These are phyloP conservation scores for Drosophila setosimentum DNA, from an alignment of 2,888 invertebrate genomes.

Conservation along the genomic window DNA sequence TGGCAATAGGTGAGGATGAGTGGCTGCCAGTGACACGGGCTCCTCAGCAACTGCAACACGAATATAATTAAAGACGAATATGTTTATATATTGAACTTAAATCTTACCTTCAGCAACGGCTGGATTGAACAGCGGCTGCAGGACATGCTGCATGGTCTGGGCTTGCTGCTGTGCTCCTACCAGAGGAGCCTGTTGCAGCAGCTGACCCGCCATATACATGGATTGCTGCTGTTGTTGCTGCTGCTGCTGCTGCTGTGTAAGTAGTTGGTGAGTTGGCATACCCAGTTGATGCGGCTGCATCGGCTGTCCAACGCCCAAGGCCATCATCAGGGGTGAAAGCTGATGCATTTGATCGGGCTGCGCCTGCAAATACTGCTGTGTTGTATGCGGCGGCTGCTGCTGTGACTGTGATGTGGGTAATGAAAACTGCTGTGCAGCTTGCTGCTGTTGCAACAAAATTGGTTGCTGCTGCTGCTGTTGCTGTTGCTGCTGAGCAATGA, in stretches of 20 bases:
- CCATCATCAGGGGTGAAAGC: conserved; percentile 59
- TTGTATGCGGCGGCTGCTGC: conserved; percentile 55
- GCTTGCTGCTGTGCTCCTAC: conserved; percentile 61
- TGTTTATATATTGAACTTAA: not conserved
- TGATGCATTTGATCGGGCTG: conserved; percentile 70
- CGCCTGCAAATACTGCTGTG: conserved; percentile 60
- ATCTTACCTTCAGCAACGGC: conserved; percentile 65
- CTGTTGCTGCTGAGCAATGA: conserved; percentile 46
- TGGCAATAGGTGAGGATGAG: conserved; percentile 83
- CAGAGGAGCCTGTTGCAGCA: conserved; percentile 65
- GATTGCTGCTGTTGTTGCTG: conserved; percentile 59
- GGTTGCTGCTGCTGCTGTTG: conserved; percentile 49
- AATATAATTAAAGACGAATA: not conserved
- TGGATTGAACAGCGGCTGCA: conserved; percentile 70
- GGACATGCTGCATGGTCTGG: conserved; percentile 67
- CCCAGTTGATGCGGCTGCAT: conserved; percentile 60
- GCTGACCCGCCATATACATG: conserved; percentile 68
- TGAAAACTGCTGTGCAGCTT: conserved; percentile 57
- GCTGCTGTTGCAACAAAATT: conserved; percentile 60
- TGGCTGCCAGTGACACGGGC: conserved; percentile 84
- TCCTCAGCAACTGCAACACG: conserved; percentile 79
- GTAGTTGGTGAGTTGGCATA: conserved; percentile 57
- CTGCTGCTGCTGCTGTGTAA: conserved; percentile 60
- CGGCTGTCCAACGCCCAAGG: conserved; percentile 50
- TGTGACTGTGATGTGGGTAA: conserved; percentile 60